Evolutionary conservation across 23 tunicate genomes (phyloP), one percentile per base, ranked within the genome.

Genomic region (Halocynthia roretzi): DNA sequence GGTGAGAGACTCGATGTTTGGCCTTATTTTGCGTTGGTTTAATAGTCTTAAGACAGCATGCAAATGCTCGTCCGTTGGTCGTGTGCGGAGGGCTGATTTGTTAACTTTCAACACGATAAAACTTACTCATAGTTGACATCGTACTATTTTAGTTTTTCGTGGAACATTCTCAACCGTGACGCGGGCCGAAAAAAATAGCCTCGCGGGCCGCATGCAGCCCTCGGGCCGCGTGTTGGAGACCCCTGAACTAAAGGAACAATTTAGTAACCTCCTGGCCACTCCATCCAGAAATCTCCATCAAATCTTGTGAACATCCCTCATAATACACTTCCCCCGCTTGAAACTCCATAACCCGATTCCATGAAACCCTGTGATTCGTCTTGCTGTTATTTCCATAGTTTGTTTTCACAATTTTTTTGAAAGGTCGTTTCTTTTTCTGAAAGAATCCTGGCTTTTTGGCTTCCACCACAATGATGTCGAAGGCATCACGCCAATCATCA

Each of bases 371-470:
- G 12, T 19, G 51, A 9, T 80, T 82, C 7, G 64, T 18, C 7
- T 31, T 4, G 44, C 44, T 31, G 44, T 31, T 31, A 8, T 74
- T 21, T 74, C 20, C 68, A 6, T 20, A 11, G 15, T 52, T 22
- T 74, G 55, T 14, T 8, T 73, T 63, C 68, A 31, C 40, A 12
- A 82, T 76, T 7, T 78, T 56, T 72, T 83, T 87, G 70, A 91
- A 86, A 31, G 90, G 90, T 56, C 93, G 65, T 31, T 50, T 53
- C 15, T 71, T 72, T 62, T 84, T 74, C 15, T 81, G 77, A 67
- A 91, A 91, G 56, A 91, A 91, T 23, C 71, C 15, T 58, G 97
- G 97, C 75, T 91, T 91, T 72, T 80, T 83, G 7, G 97, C 97
- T 77, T 91, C 83, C 17, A 87, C 90, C n/a, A 91, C 82, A 17